phyloP scores from a whole-genome alignment of 2,888 invertebrate species.

The Oscheius sp. region DNA sequence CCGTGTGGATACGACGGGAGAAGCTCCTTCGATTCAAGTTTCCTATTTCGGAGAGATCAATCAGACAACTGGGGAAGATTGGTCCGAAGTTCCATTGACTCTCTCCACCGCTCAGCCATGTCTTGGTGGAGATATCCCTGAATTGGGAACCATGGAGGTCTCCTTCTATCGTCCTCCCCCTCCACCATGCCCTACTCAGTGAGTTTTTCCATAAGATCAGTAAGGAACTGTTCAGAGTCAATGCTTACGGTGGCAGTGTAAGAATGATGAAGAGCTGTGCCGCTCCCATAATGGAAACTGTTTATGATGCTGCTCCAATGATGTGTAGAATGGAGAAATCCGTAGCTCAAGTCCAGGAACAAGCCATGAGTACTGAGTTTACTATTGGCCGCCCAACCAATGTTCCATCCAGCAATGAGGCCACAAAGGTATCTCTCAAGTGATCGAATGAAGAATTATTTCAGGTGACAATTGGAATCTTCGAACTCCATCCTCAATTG shows the following conservation, averaged over 20 bases:
- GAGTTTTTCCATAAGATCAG: no score
- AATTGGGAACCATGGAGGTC: constrained; percentile 57
- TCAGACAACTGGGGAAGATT: constrained; percentile 72
- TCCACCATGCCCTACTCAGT: not conserved
- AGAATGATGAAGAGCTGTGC: no score
- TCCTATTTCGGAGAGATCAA: constrained; percentile 70
- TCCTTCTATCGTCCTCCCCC: constrained; percentile 23
- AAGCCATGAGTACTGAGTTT: constrained; percentile 68
- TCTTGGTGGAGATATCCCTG: constrained; percentile 58
- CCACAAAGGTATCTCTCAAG: constrained; percentile 62
- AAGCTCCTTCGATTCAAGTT: constrained; percentile 50
- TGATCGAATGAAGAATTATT: not conserved
- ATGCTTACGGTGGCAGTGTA: no score
- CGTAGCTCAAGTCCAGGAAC: constrained; percentile 44
- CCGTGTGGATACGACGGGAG: constrained; percentile 70
- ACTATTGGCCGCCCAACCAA: constrained; percentile 67
- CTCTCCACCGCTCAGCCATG: constrained; percentile 63
- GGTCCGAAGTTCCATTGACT: constrained; percentile 57
- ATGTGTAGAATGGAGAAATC: not conserved
- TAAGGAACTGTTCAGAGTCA: no score
- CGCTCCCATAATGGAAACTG: not conserved
- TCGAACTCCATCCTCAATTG: constrained; percentile 69
- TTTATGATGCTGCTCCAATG: not conserved
- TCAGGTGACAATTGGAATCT: constrained; percentile 69
- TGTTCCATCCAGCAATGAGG: constrained; percentile 69